phyloP scores from a whole-genome alignment of 2,797 vertebrate species.

The Phrynocephalus forsythii region DNA sequence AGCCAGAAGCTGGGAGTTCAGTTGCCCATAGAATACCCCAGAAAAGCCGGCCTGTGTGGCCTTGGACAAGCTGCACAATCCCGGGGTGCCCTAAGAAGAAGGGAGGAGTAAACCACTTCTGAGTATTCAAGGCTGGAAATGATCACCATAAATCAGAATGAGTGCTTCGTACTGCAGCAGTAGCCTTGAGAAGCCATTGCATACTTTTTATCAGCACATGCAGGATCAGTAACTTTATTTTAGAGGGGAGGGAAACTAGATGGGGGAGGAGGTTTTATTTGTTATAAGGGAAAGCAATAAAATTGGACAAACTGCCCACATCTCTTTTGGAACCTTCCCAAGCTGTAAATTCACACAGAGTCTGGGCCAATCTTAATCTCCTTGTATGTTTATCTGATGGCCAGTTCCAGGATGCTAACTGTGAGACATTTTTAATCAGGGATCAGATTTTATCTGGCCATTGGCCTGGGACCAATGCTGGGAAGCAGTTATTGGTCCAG shows the following conservation, averaged over 20 bases:
- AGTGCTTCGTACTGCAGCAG: neutral
- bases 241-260: neutral
- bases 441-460: constrained; percentile 70
- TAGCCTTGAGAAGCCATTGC: neutral
- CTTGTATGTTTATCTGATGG: constrained; percentile 44
- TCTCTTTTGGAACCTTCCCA: constrained; percentile 33
- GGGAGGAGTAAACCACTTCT: no score
- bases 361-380: constrained; percentile 44
- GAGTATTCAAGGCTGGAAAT: no score
- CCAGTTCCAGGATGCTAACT: constrained; percentile 24
- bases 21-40: no score
- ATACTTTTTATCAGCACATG: neutral
- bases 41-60: no score
- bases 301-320: constrained; percentile 17
- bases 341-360: neutral
- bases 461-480: constrained; percentile 39
- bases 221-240: neutral
- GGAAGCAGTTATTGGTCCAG: constrained; percentile 69
- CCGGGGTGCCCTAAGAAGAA: no score
- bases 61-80: no score
- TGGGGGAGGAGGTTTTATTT: neutral
- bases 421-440: constrained; percentile 49
- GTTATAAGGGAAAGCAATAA: neutral
- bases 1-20: no score
- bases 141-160: no score